Evolutionary conservation across 2,888 invertebrate genomes (phyloP).

Genomic region (Apoda limacodes): DNA sequence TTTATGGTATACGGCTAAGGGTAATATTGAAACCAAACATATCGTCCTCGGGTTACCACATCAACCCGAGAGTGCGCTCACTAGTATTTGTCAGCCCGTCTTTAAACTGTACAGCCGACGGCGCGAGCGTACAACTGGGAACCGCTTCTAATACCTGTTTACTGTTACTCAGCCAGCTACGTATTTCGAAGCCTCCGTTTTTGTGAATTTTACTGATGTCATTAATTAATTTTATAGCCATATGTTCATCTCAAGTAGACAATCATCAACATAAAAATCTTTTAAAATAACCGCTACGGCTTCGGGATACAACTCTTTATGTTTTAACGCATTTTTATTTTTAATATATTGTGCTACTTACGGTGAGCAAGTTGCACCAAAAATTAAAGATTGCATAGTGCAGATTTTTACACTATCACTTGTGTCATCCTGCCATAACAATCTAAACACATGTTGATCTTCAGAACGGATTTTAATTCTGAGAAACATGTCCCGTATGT

Average conservation of each 20-base stretch:
- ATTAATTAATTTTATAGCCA: slow-evolving; percentile 10
- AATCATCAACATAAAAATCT: too few species aligned
- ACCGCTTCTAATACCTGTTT: too few species aligned
- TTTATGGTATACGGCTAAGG: slow-evolving; percentile 6
- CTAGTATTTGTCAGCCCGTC: slow-evolving; percentile 11
- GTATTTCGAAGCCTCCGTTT: slow-evolving; percentile 14
- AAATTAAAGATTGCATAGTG: slow-evolving; percentile 17
- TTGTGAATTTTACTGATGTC: slow-evolving; percentile 12
- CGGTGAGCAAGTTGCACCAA: slow-evolving; percentile 17
- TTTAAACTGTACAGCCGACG: slow-evolving; percentile 10
- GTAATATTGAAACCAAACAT: slow-evolving; percentile 13
- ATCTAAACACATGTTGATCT: too few species aligned
- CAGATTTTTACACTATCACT: too few species aligned
- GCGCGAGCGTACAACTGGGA: slow-evolving; percentile 15
- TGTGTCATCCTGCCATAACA: too few species aligned
- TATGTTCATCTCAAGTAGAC: too few species aligned
- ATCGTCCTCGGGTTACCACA: slow-evolving; percentile 16
- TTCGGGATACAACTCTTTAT: slow-evolving; percentile 13
- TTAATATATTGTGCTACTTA: too few species aligned
- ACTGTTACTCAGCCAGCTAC: too few species aligned
- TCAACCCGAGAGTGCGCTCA: slow-evolving; percentile 16
- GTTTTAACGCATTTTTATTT: too few species aligned
- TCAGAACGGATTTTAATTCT: too few species aligned
- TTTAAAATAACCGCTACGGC: slow-evolving; percentile 16
- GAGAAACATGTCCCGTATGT: too few species aligned